Evolutionary conservation across 2,113 vertebrate genomes (phyloP).

Genomic region (Rhinichthys klamathensis): DNA sequence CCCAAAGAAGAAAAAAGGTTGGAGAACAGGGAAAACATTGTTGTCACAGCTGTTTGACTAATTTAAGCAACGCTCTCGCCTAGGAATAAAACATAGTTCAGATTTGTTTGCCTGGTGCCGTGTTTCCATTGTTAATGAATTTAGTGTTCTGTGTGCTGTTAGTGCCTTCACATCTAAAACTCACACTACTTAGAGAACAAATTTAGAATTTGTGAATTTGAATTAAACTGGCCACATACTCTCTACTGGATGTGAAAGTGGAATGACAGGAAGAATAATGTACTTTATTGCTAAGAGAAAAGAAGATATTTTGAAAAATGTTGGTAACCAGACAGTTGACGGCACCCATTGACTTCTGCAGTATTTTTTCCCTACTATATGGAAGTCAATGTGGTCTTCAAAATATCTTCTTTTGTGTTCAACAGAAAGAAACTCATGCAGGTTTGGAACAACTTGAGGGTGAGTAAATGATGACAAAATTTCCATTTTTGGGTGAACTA

Average conservation of each 20-base stretch:
- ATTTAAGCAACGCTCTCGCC: neutral
- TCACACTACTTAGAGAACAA: too few species aligned
- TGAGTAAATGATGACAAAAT: too few species aligned
- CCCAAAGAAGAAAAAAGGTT: neutral
- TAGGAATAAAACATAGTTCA: neutral
- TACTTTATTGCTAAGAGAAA: neutral
- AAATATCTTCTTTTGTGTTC: too few species aligned
- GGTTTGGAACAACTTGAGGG: too few species aligned
- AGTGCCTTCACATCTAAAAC: neutral
- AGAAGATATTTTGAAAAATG: too few species aligned
- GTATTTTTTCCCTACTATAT: too few species aligned
- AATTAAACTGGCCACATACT: neutral
- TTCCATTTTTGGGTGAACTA: too few species aligned
- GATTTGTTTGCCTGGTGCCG: conserved; percentile 1
- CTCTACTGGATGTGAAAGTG: neutral
- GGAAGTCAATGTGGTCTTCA: too few species aligned
- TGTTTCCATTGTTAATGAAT: conserved; percentile 9
- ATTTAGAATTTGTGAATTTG: neutral
- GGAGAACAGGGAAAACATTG: neutral
- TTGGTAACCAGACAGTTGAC: too few species aligned
- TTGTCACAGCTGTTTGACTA: conserved; percentile 44
- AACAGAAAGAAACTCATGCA: too few species aligned
- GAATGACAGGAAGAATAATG: neutral
- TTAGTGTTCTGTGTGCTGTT: neutral
- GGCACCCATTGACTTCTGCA: too few species aligned